Conservation (phyloP, 2,888 invertebrate genomes). For the Cataglyphis albicans region DNA sequence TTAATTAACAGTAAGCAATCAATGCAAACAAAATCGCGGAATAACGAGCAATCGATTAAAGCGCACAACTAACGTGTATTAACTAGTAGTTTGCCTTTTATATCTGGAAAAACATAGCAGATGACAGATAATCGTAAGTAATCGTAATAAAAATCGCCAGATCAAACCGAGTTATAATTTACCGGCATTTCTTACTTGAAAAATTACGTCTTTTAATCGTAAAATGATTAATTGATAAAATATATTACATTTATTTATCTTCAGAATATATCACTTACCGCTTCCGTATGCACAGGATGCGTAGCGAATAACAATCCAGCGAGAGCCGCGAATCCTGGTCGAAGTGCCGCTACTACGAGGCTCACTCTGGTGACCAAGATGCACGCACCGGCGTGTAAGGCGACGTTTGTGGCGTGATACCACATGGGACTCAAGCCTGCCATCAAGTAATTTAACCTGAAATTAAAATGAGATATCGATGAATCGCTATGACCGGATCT, state of each 20-base stretch:
- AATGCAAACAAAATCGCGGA: neutral
- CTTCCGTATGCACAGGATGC: constrained; percentile 96
- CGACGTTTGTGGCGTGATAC: constrained; percentile 93
- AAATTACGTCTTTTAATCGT: neutral
- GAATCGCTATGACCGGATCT: neutral
- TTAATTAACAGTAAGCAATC: constrained; percentile 14
- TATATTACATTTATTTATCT: neutral
- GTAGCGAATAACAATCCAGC: constrained; percentile 93
- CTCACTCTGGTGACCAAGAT: constrained; percentile 91
- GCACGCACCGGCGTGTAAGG: constrained; percentile 92
- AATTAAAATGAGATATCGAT: constrained; percentile 79
- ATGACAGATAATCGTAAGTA: neutral
- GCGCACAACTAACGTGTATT: too few species aligned
- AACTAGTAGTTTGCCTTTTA: neutral
- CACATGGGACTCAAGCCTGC: constrained; percentile 91
- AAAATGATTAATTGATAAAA: neutral
- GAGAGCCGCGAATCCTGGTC: constrained; percentile 90
- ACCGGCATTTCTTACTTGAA: neutral
- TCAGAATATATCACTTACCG: constrained; percentile 88
- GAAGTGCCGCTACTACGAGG: constrained; percentile 89
- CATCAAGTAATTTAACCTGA: constrained; percentile 91
- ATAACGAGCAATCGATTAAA: neutral
- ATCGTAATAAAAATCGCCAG: neutral
- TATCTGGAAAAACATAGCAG: neutral
- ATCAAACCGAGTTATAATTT: neutral